Base-by-base conservation (phyloP, 2,797 vertebrate species). In the Eospalax fontanierii region DNA sequence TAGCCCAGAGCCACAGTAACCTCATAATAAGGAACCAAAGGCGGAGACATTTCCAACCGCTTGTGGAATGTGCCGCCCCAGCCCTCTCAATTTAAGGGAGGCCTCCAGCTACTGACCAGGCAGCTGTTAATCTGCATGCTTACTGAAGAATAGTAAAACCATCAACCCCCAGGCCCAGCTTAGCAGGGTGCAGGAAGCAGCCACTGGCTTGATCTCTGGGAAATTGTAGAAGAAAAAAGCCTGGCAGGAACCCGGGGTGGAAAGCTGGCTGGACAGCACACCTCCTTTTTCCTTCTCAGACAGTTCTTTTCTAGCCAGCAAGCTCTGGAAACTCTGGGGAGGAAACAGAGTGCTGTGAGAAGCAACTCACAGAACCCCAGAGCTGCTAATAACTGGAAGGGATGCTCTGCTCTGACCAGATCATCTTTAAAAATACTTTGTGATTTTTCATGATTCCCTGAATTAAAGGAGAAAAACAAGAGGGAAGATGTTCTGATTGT, bases 101-200 rank as follows among this genome's bases (percentile, higher is more conserved):
- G 95, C 93, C 96, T 88, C 43, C 0, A 96, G 95, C 95, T 97
- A 95, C 96, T 59, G 92, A 95, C 46, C 85, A 35, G 4, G 30
- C 96, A 94, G 92, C 95, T 95, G 95, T 78, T 97, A 97, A 96
- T 97, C 96, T 97, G 78, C 81, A 21, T 70, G 89, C 92, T 96
- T 96, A 95, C 97, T 79, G 84, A 73, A 93, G 89, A 88, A 95
- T 79, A 93, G 96, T 97, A 96, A 97, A 97, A 97, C 90, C 95
- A 86, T 95, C 96, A 93, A 22, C 89, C 70, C 80, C 86, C 61
- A 66, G 54, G 88, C 82, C 91, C 90, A 35, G 73, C 86, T 66
- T 94, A 76, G 97, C 97, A 96, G 95, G 97, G 80, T 71, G 92
- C 95, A 97, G 97, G 96, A 97, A 96, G 95, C 95, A 89, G 95